A percentile compares a stretch with the other conserved stretches of the same genome.
phyloP scores from a whole-genome alignment of 2,113 vertebrate species.

The Psilopsiagon aymara region DNA sequence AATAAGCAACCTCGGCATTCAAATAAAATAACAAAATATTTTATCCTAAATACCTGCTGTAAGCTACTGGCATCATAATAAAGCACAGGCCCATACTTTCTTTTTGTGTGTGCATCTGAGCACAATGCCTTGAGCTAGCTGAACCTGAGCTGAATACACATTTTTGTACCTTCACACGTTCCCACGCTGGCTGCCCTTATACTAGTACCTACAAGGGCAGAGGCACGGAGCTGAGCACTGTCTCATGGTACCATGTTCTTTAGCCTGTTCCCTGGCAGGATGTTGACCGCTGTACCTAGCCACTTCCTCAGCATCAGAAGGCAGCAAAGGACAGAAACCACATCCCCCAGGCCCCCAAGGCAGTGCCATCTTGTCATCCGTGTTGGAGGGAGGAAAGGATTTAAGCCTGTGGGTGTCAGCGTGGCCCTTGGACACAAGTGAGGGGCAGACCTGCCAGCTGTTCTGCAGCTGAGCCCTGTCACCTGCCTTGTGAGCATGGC shows the following conservation, averaged over 20 bases:
- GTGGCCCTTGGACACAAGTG: not conserved
- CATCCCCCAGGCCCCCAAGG: too few species aligned
- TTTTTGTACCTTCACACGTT: not conserved
- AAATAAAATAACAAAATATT: not conserved
- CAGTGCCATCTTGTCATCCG: fast-evolving
- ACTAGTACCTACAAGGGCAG: fast-evolving
- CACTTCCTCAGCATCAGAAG: not conserved
- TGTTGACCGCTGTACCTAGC: not conserved
- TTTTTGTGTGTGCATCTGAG: not conserved
- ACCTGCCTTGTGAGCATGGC: fast-evolving
- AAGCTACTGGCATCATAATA: not conserved
- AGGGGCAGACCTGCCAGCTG: not conserved
- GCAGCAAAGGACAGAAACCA: not conserved
- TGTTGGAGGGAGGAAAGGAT: not conserved
- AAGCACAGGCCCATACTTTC: not conserved
- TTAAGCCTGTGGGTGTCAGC: not conserved
- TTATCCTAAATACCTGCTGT: not conserved
- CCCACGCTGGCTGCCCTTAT: fast-evolving
- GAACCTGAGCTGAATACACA: fast-evolving
- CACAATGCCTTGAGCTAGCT: fast-evolving
- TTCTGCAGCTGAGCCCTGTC: fast-evolving
- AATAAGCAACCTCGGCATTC: not conserved
- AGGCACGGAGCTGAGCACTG: not conserved
- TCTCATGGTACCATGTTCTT: fast-evolving
- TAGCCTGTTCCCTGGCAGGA: not conserved